Base-by-base conservation (phyloP, 2,113 vertebrate species). In the Mugil cephalus region DNA sequence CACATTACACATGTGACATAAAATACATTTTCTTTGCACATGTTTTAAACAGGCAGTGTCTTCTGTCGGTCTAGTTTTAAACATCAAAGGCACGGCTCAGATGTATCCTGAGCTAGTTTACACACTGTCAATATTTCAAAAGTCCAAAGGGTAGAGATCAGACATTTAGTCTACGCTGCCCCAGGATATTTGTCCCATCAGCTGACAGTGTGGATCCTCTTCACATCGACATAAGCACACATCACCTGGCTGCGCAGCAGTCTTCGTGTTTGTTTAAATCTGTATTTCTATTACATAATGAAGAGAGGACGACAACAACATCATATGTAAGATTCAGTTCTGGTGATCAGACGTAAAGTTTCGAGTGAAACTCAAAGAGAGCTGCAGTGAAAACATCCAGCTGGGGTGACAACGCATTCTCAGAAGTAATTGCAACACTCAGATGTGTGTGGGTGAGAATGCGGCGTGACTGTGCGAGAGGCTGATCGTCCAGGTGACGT, bases 91-190 rank as follows among this genome's bases (percentile, higher is more conserved):
- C 21, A 38, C n/a, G 14, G 8, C 10, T 2, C 10, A 34, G 3
- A 8, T 8, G 14, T 17, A 30, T 0, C 0, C 3, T 0, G 4
- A 4, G 42, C 50, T 21, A 30, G 63, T 84, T 83, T 61, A 77
- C 82, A 60, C 69, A 45, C 18, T 52, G 77, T 85, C 80, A 83
- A 64, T 51, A 63, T 45, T 40, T 61, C 15, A 36, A 55, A 74
- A 79, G 86, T 87, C 56, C 66, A 82, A 61, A 83, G 75, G 64
- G 79, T 66, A 75, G 43, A 64, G 60, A 69, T 80, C 56, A 55
- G 48, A 64, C 43, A 14, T 56, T 21, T 17, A 8, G 47, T 74
- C 61, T 62, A 13, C 7, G 1, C 39, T 19, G 38, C 38, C 55
- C 47, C 59, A 14, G 40, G 62, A 56, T 47, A 19, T 51, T 17